A percentile compares a stretch with the other conserved stretches of the same genome.
These are phyloP conservation scores for Cynocephalus volans DNA, from an alignment of 2,113 vertebrate genomes.

Conservation along the genomic window DNA sequence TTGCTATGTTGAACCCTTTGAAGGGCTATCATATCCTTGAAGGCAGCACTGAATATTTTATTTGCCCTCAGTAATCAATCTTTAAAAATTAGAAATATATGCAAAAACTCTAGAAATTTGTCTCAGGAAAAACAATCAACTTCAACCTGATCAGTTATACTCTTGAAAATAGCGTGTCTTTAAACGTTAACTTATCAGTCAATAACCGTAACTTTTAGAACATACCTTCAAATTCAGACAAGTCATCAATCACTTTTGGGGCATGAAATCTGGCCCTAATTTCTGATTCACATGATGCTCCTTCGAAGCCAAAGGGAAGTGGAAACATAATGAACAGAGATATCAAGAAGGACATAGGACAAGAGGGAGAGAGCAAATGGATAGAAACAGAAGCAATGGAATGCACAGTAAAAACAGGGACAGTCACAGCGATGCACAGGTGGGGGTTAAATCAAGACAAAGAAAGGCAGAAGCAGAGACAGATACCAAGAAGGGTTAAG, in stretches of 20 bases:
- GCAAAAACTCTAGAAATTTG: not conserved
- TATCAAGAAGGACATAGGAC: not conserved
- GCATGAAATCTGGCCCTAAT: not conserved
- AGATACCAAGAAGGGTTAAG: not conserved
- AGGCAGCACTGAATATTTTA: not conserved
- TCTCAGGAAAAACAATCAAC: not conserved
- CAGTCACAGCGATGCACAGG: not conserved
- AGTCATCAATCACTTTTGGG: not conserved
- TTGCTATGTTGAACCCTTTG: not conserved
- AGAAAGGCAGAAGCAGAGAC: not conserved
- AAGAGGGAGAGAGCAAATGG: not conserved
- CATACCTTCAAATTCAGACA: not conserved
- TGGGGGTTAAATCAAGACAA: not conserved
- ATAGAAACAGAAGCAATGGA: not conserved
- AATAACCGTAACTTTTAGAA: not conserved
- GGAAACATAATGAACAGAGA: not conserved
- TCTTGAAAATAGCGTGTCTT: not conserved
- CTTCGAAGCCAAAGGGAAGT: not conserved
- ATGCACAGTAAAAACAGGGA: not conserved
- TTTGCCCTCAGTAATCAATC: not conserved
- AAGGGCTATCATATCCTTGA: not conserved
- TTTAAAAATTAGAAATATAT: not conserved
- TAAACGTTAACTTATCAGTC: not conserved
- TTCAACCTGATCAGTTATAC: not conserved
- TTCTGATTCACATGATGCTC: not conserved